phyloP scores from a whole-genome alignment of 2,888 invertebrate genomes.

The Apodemia mormo region DNA sequence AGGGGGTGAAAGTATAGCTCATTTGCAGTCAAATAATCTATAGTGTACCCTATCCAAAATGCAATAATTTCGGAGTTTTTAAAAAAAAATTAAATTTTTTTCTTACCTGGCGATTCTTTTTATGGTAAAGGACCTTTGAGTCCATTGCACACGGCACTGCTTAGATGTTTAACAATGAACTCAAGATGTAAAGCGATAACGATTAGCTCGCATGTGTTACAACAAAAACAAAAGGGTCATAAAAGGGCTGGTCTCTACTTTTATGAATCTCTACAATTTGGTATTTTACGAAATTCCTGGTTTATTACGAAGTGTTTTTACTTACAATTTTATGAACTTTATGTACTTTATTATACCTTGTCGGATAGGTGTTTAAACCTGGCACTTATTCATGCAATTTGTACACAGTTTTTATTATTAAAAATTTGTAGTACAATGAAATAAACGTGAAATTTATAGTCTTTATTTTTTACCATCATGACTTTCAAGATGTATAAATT shows the following conservation, averaged over 20 bases:
- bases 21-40: no score
- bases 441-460: no score
- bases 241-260: no score
- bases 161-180: no score
- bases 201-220: no score
- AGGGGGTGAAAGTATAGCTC: no score
- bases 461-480: no score
- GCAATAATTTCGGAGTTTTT: conserved; percentile 7
- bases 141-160: conserved; percentile 7
- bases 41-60: conserved; percentile 4
- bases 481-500: conserved; percentile 5
- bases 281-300: conserved; percentile 8
- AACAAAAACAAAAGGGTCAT: no score
- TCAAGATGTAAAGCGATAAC: no score
- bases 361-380: conserved; percentile 7
- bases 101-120: conserved; percentile 8
- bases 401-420: no score
- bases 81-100: conserved; percentile 5
- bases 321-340: conserved; percentile 6
- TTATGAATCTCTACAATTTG: no score
- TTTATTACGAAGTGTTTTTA: conserved; percentile 9
- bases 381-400: conserved; percentile 8
- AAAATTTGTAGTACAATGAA: no score
- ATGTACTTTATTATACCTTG: conserved; percentile 12
- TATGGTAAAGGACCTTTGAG: conserved; percentile 6